A percentile compares a stretch with the other conserved stretches of the same genome.
These are phyloP conservation scores for Zaprionus africanus DNA, from an alignment of 1,140 invertebrate genomes.

Conservation along the genomic window DNA sequence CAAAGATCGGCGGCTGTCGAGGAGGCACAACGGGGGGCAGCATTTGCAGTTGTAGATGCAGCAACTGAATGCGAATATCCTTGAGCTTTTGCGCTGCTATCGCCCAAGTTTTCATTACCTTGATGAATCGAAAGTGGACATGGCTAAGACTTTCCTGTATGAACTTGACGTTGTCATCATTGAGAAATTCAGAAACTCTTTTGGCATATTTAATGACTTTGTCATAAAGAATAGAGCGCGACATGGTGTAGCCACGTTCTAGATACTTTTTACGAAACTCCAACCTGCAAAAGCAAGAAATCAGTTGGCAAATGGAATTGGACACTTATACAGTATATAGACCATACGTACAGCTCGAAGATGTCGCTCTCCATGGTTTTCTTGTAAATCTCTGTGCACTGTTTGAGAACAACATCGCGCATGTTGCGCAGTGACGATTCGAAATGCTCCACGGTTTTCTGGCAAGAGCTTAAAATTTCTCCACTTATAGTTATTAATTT, in stretches of 20 bases:
- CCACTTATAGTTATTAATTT: slow-evolving; percentile 1
- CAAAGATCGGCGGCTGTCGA: slow-evolving; percentile 8
- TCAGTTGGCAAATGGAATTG: background rate
- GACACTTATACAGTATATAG: too few relatives aligned
- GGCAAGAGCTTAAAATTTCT: background rate
- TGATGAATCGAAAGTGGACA: slow-evolving; percentile 1
- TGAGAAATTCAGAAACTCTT: slow-evolving; percentile 1
- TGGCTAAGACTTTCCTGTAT: slow-evolving; percentile 2
- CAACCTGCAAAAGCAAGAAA: background rate
- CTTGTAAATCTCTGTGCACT: slow-evolving; percentile 24
- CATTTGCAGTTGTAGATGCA: slow-evolving; percentile 25
- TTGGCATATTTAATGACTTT: slow-evolving; percentile 1
- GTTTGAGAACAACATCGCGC: background rate
- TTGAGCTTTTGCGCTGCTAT: slow-evolving; percentile 8
- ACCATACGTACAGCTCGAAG: slow-evolving; percentile 49
- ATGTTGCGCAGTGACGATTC: slow-evolving; percentile 27
- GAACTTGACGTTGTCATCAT: background rate
- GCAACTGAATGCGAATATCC: slow-evolving; percentile 12
- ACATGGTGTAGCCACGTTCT: background rate
- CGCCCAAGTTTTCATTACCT: background rate
- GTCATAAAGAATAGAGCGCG: background rate
- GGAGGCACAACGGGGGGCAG: background rate
- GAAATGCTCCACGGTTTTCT: slow-evolving; percentile 17
- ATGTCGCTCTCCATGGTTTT: slow-evolving; percentile 27
- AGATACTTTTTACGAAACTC: slow-evolving; percentile 27